Evolutionary conservation across 2,113 vertebrate species (phyloP), one percentile per base, ranked within the genome.

Genomic region (Centropus unirufus): DNA sequence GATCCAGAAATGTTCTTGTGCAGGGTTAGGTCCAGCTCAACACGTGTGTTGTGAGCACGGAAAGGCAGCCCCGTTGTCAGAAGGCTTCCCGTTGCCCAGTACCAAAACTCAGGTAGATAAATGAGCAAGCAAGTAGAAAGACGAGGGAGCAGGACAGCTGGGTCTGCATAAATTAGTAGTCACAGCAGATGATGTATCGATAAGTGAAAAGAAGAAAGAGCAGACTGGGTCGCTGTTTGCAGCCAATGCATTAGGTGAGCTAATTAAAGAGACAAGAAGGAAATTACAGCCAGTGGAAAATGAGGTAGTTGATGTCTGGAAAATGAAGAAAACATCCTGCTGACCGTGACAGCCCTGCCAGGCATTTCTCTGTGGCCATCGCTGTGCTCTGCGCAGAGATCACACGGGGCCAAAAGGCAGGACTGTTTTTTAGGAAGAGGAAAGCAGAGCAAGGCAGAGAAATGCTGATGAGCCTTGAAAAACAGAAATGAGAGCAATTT

Each of bases 41-140:
- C 5, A 4, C 0, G 0, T 2, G 67, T 2, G 8, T 5, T 24
- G 6, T 1, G 5, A 30, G 66, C 44, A 39, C 0, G 1, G 17
- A 52, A 47, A n/a, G 49, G 4, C 1, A 63, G 66, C 66, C 22
- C 75, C 12, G 22, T 2, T n/a, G 55, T 30, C 63, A 63, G 67
- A 36, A 36, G 3, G 14, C 22, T 27, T 6, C 63, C 55, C 17
- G 3, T 1, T 17, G 49, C 1, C 59, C 55, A 23, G 23, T 3
- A 14, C 40, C 90, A 66, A 18, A 34, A 63, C 63, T 15, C 72
- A 19, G 46, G 46, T 21, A 58, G 64, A 34, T 30, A 40, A 57
- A 75, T 4, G 8, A 61, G 66, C 12, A 12, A 32, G 62, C 0
- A 2, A 18, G 27, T 1, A 46, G 32, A 21, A 36, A 66, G 67